Evolutionary conservation across 2,888 invertebrate genomes (phyloP).

Genomic region (Alloscopus bannaensis): DNA sequence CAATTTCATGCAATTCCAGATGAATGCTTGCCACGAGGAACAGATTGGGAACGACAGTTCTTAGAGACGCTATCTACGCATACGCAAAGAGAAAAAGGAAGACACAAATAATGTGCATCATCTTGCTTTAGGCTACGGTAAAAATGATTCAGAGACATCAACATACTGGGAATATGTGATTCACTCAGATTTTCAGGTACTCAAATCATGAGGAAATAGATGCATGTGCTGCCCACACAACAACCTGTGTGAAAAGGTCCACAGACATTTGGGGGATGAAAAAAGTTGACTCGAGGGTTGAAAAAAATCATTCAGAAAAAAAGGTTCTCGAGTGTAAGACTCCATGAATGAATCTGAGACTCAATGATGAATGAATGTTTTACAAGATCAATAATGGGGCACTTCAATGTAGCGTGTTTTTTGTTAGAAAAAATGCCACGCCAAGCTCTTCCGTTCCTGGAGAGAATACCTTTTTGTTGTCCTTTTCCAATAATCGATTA

Average conservation of each 20-base stretch:
- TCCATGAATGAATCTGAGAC: constrained; percentile 37
- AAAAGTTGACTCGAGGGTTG: constrained; percentile 11
- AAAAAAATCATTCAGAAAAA: constrained; percentile 18
- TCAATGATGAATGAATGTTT: constrained; percentile 45
- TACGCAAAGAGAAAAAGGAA: background rate
- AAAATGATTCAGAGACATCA: background rate
- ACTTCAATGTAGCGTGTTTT: constrained; percentile 17
- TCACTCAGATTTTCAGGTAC: no score
- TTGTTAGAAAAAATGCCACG: background rate
- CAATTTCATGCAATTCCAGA: constrained; percentile 57
- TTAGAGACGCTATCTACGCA: background rate
- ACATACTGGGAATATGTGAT: no score
- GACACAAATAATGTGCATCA: background rate
- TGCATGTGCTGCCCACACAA: background rate
- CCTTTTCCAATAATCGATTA: no score
- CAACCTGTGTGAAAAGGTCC: constrained; percentile 37
- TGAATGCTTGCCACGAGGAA: constrained; percentile 34
- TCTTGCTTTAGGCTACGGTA: background rate
- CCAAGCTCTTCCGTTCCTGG: no score
- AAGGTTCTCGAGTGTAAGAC: constrained; percentile 16
- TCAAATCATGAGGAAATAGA: no score
- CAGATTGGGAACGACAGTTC: background rate
- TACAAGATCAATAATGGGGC: constrained; percentile 56
- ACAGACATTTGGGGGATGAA: background rate
- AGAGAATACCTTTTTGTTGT: no score